Conservation (phyloP, 1,140 invertebrate genomes). For the Zaprionus tsacasi region DNA sequence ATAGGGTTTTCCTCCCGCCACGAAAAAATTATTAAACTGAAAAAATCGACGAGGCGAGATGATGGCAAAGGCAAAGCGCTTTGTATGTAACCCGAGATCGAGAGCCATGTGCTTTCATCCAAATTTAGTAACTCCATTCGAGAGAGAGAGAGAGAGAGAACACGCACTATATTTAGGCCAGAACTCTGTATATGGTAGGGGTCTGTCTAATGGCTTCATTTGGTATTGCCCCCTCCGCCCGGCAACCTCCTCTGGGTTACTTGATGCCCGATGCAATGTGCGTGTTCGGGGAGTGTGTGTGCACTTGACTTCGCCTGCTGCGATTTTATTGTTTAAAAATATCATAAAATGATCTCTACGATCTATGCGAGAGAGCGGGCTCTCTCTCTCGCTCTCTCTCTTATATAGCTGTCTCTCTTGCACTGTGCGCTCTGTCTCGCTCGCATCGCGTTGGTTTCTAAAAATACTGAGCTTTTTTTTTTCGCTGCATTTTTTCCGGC, state of each 20-base stretch:
- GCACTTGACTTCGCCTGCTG: constrained; percentile 69
- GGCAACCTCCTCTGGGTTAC: constrained; percentile 42
- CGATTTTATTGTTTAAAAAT: constrained; percentile 73
- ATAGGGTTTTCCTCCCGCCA: not conserved
- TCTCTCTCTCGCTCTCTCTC: constrained; percentile 1
- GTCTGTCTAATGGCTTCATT: constrained; percentile 53
- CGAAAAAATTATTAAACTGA: not conserved
- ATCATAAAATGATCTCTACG: constrained; percentile 54
- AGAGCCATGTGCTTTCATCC: constrained; percentile 33
- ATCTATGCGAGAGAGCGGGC: constrained; percentile 15
- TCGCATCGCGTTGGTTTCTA: constrained; percentile 50
- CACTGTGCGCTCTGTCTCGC: constrained; percentile 5
- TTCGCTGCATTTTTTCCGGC: constrained; percentile 43
- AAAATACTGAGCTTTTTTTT: constrained; percentile 20
- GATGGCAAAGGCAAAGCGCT: not conserved
- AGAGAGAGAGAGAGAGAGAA: constrained; percentile 23
- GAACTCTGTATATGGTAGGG: constrained; percentile 29
- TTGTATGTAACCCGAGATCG: constrained; percentile 40
- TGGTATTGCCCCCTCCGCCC: not conserved
- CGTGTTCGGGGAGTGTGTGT: constrained; percentile 44
- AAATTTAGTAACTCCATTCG: constrained; percentile 58
- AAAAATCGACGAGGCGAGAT: constrained; percentile 6
- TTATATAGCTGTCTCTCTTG: constrained; percentile 5
- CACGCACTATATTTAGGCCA: constrained; percentile 62
- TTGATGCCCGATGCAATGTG: constrained; percentile 66